A percentile compares a stretch with the other conserved stretches of the same genome.
phyloP scores from a whole-genome alignment of 2,888 invertebrate species.

The Epinotia nisella region DNA sequence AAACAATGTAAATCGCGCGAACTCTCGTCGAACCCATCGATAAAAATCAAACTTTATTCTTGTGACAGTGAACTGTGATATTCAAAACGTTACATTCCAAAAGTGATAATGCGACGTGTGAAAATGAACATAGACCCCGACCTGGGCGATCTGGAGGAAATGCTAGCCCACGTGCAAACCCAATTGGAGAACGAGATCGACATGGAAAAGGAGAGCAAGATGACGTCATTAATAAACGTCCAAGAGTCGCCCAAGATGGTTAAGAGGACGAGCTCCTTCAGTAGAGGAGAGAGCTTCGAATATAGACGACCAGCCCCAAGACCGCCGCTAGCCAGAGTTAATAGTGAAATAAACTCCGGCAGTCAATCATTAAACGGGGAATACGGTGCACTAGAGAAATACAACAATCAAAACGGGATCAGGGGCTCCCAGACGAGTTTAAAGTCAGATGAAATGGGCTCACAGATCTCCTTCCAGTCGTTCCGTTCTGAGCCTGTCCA shows the following conservation, averaged over 20 bases:
- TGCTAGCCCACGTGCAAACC: conserved; percentile 79
- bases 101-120: conserved; percentile 66
- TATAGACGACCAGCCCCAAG: conserved; percentile 61
- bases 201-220: conserved; percentile 70
- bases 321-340: conserved; percentile 58
- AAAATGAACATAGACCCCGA: conserved; percentile 76
- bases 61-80: conserved; percentile 45
- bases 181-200: conserved; percentile 80
- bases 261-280: conserved; percentile 65
- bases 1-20: conserved; percentile 43
- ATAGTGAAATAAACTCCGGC: conserved; percentile 58
- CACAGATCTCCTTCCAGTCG: conserved; percentile 70
- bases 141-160: conserved; percentile 78
- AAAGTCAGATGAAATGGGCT: conserved; percentile 69
- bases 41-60: conserved; percentile 41
- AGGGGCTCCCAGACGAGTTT: conserved; percentile 69
- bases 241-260: conserved; percentile 75
- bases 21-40: conserved; percentile 46
- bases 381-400: conserved; percentile 50
- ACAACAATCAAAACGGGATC: conserved; percentile 56
- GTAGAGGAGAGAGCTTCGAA: conserved; percentile 62
- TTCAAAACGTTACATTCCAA: conserved; percentile 41
- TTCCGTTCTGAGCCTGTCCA: conserved; percentile 73
- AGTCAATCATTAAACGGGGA: conserved; percentile 59
- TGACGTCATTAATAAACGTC: conserved; percentile 69